Evolutionary conservation across 2,797 vertebrate genomes (phyloP).

Genomic region (Sphenodon punctatus): DNA sequence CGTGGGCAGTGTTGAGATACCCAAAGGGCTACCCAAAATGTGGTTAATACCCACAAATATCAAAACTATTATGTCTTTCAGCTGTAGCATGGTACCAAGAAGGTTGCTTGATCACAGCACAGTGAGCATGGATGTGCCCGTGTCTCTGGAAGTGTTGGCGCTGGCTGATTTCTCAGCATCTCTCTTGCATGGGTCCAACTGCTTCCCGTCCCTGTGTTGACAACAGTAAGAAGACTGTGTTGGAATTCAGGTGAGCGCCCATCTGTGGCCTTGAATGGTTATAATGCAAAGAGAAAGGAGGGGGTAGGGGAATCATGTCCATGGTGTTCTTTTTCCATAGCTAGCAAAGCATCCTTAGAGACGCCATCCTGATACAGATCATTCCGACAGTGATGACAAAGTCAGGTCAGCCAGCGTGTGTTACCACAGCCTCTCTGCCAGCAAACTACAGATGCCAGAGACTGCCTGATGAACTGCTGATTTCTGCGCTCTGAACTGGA

Average conservation of each 20-base stretch:
- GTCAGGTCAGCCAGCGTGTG: background rate
- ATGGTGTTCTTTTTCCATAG: background rate
- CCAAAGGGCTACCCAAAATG: no score
- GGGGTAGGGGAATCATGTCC: no score
- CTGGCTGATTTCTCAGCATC: background rate
- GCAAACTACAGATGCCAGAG: background rate
- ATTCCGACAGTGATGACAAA: background rate
- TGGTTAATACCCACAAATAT: no score
- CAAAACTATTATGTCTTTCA: no score
- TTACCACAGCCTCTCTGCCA: background rate
- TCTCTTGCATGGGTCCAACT: background rate
- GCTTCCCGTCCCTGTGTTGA: background rate
- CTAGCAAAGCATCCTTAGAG: background rate
- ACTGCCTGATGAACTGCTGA: background rate
- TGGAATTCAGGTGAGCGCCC: background rate
- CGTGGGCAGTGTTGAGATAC: no score
- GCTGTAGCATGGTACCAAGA: no score
- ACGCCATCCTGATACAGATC: no score
- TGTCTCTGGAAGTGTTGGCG: background rate
- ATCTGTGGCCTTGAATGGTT: background rate
- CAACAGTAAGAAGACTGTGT: background rate
- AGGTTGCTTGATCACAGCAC: background rate
- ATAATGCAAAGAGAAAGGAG: background rate
- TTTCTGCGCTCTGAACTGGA: background rate
- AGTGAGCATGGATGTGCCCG: background rate